These are phyloP conservation scores for Mormyrus iriodes DNA, from an alignment of 2,113 vertebrate species.

Conservation along the genomic window DNA sequence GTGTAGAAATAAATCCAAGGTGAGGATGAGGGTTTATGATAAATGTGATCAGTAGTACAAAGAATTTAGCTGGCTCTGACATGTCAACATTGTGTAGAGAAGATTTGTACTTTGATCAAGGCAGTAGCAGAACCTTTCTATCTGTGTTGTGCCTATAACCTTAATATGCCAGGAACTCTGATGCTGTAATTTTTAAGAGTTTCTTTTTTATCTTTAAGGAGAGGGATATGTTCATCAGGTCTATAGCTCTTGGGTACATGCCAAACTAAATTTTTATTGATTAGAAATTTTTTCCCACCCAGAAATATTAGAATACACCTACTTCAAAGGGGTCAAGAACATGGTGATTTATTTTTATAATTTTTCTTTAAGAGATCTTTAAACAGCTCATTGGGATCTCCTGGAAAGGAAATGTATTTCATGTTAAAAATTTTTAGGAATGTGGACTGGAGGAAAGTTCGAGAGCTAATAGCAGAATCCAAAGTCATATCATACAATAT, in stretches of 20 bases:
- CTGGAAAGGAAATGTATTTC: background rate
- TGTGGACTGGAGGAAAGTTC: background rate
- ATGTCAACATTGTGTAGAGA: background rate
- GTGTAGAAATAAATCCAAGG: background rate
- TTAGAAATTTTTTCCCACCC: background rate
- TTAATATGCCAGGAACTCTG: background rate
- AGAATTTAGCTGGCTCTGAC: background rate
- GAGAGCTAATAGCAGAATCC: background rate
- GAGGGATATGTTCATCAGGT: background rate
- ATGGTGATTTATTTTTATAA: background rate
- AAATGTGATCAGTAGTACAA: background rate
- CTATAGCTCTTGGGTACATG: background rate
- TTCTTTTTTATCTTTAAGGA: background rate
- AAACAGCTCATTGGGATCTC: background rate
- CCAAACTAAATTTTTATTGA: background rate
- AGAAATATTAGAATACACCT: background rate
- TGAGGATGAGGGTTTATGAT: background rate
- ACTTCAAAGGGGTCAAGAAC: background rate
- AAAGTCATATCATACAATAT: background rate
- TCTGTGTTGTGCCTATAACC: background rate
- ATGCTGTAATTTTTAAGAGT: background rate
- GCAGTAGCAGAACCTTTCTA: background rate
- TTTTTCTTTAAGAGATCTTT: background rate
- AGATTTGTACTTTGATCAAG: background rate
- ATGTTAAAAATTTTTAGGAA: background rate